phyloP scores from a whole-genome alignment of 2,797 vertebrate genomes.

The Danionella dracula region DNA sequence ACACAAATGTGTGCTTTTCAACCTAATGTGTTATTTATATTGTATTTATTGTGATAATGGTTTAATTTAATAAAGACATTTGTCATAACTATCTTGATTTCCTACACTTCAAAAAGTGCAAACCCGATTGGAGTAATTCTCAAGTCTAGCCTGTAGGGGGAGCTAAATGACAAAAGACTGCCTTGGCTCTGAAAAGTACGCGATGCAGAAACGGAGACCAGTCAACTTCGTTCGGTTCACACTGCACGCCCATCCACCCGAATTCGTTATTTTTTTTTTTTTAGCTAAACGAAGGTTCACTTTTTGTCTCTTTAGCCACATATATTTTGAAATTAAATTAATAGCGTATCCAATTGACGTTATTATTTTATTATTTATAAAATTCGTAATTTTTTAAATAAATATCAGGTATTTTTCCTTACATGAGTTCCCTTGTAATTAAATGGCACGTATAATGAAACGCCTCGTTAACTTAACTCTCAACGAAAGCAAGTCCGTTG shows the following conservation, averaged over 20 bases:
- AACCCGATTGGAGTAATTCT: neutral
- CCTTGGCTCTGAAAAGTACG: neutral
- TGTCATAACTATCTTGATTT: constrained; percentile 40
- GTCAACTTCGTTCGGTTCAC: constrained; percentile 1
- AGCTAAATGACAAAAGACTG: neutral
- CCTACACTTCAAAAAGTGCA: neutral
- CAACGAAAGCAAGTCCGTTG: no score
- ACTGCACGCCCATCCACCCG: neutral
- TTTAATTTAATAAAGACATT: constrained; percentile 67
- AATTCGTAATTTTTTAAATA: no score
- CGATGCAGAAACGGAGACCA: neutral
- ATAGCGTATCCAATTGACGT: no score
- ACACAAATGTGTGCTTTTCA: constrained; percentile 39
- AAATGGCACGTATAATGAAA: no score
- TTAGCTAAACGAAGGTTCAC: neutral
- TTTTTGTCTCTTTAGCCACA: no score
- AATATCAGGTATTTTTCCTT: no score
- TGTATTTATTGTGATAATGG: constrained; percentile 65
- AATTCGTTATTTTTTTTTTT: neutral
- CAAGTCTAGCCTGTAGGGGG: neutral
- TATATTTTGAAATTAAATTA: no score
- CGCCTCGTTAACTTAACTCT: no score
- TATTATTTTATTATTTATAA: no score
- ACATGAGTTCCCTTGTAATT: no score
- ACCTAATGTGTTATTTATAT: constrained; percentile 51